Evolutionary conservation across 1,140 invertebrate genomes (phyloP).

Genomic region (Brachionus sp.): DNA sequence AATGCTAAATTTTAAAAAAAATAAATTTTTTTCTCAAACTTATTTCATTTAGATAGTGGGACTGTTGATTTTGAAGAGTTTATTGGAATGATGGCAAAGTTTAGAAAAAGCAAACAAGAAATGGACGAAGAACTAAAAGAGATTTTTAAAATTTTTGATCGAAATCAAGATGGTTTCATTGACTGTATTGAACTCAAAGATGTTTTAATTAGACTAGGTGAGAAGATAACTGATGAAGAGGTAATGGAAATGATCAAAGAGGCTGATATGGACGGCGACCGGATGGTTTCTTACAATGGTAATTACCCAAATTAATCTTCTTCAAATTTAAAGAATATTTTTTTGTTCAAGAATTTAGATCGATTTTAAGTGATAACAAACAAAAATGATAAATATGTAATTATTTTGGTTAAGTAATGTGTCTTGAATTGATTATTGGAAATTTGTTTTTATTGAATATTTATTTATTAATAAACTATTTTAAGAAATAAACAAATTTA

Average conservation of each 20-base stretch:
- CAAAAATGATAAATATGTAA: background rate
- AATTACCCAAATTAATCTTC: background rate
- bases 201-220: slow-evolving; percentile 13
- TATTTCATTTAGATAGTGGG: background rate
- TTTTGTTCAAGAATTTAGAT: slow-evolving; percentile 8
- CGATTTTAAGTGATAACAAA: slow-evolving; percentile 20
- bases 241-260: slow-evolving; percentile 45
- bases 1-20: background rate
- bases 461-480: too few relatives aligned
- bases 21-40: background rate
- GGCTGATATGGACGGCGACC: slow-evolving; percentile 22
- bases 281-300: slow-evolving; percentile 33
- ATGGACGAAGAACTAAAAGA: slow-evolving; percentile 23
- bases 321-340: background rate
- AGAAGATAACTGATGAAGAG: slow-evolving; percentile 38
- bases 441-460: too few relatives aligned
- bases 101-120: slow-evolving; percentile 5
- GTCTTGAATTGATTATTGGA: background rate
- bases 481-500: too few relatives aligned
- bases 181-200: slow-evolving; percentile 28
- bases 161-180: slow-evolving; percentile 46
- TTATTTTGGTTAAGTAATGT: background rate
- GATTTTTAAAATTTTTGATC: slow-evolving; percentile 45
- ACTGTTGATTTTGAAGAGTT: slow-evolving; percentile 46
- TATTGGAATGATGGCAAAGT: slow-evolving; percentile 44